Evolutionary conservation across 1,140 invertebrate genomes (phyloP), one percentile per base, ranked within the genome.

Genomic region (Cotesia vestalis): DNA sequence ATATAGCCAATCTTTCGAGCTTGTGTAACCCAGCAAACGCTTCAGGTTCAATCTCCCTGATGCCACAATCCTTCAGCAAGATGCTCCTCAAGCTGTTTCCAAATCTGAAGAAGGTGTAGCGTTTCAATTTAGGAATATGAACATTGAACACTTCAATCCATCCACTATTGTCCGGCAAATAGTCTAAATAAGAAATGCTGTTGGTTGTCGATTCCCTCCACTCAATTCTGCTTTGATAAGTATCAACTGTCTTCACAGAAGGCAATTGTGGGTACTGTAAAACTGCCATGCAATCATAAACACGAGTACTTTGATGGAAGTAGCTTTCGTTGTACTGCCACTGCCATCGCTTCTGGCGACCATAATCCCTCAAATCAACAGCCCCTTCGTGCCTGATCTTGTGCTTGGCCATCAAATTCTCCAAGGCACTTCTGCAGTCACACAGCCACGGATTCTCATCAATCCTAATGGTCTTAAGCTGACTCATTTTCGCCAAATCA

Each of bases 391-490:
- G 77, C 1, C 71, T 27, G 55, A 81, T 78, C 4, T 57, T 74
- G 2, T 69, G 69, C 2, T 75, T 72, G 1, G 40, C 70, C 6
- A 82, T 75, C 4, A 80, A 81, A 5, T 51, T 67, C 2, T 75
- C 72, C 8, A 83, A 46, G n/a, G 38, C 69, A 2, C 51, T 5
- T 14, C 75, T 64, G 12, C 81, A 83, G 4, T 81, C 75, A 69
- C 81, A 83, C 0, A 80, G 59, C 81, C 81, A 83, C 1, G 81
- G 81, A 61, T 83, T 83, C 1, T 78, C 77, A 40, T 79, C 78
- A 27, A 81, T 77, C 3, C 77, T 75, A 5, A 83, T 71, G 2
- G 66, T 73, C 11, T 51, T 78, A 4, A 83, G 70, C 17, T 12
- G 59, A 4, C 20, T 61, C 35, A 83, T 57, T 5, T 73, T 61